Conservation (phyloP, 2,113 vertebrate genomes). For the Microcebus jonahi region DNA sequence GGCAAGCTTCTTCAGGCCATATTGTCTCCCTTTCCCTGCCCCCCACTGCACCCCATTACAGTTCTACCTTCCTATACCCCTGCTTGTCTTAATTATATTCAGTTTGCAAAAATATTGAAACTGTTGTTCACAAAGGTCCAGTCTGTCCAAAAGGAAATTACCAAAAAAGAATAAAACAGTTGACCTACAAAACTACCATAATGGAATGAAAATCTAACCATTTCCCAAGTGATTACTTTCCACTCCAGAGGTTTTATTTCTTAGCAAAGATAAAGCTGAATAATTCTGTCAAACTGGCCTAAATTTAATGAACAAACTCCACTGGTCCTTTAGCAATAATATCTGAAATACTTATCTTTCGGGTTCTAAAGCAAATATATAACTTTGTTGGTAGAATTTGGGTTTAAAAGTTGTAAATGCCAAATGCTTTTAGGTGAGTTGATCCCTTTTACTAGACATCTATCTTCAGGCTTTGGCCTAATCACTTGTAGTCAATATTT, state of each 20-base stretch:
- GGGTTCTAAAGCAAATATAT: slow-evolving; percentile 33
- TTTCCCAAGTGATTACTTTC: slow-evolving; percentile 4
- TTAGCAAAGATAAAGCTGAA: slow-evolving; percentile 4
- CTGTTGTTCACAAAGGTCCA: neutral
- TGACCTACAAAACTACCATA: neutral
- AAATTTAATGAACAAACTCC: neutral
- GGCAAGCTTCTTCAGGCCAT: neutral
- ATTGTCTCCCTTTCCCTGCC: neutral
- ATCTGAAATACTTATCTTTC: neutral
- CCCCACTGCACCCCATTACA: neutral
- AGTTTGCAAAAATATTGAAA: neutral
- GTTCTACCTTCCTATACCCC: neutral
- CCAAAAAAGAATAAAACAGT: neutral
- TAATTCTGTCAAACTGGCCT: neutral
- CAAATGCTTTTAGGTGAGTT: neutral
- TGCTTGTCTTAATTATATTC: neutral
- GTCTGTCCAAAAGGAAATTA: neutral
- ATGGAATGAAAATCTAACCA: neutral
- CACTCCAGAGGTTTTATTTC: neutral
- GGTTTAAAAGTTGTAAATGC: slow-evolving; percentile 16
- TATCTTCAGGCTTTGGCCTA: neutral
- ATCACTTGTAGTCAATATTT: neutral
- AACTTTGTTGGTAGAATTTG: neutral
- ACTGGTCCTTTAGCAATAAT: neutral
- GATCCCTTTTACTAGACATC: neutral